Base-by-base conservation (phyloP, 2,888 invertebrate species). In the Harpalus rufipes region DNA sequence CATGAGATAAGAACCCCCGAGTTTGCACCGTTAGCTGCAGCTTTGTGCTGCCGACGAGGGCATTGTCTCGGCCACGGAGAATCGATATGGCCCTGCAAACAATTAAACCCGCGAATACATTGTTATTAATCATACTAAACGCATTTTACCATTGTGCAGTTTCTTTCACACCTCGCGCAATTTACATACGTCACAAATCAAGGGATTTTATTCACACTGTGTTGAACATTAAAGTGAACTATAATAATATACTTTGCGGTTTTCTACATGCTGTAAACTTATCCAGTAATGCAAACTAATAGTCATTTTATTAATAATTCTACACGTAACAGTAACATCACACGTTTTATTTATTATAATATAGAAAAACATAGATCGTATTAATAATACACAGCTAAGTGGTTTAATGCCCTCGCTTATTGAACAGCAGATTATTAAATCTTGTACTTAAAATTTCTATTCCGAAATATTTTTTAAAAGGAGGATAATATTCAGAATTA, bases 41-140 rank as follows among this genome's bases (percentile, higher is more conserved):
- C 72, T 74, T 74, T 44, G 72, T 74, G 72, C 72, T 32, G 18
- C 68, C 72, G 72, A 74, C 72, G 72, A 74, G 72, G 72, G 61
- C 79, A 79, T 79, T 79, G 79, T 79, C 59, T 79, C 61, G 79
- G 51, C 16, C 58, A 18, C 39, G 58, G 79, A 8, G 18, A 79
- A 79, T 79, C 79, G 79, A 79, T 79, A 79, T 51, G 61, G 32
- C 79, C 58, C 39, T 39, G 61, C 78, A 44, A 61, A 32, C 56
- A 58, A 78, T 78, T 78, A 56, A 51, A 78, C 58, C 18, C 12
- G 78, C 78, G 61, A 79, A 51, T 79, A 32, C 41, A 59, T 79
- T 79, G 79, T 79, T 79, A 61, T 61, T 79, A 79, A 79, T 79
- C 68, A 39, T 68, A n/a, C 68, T 68, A 39, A 68, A 41, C 32